Evolutionary conservation across 2,797 vertebrate species (phyloP).

Genomic region (Sandelia bainsii): DNA sequence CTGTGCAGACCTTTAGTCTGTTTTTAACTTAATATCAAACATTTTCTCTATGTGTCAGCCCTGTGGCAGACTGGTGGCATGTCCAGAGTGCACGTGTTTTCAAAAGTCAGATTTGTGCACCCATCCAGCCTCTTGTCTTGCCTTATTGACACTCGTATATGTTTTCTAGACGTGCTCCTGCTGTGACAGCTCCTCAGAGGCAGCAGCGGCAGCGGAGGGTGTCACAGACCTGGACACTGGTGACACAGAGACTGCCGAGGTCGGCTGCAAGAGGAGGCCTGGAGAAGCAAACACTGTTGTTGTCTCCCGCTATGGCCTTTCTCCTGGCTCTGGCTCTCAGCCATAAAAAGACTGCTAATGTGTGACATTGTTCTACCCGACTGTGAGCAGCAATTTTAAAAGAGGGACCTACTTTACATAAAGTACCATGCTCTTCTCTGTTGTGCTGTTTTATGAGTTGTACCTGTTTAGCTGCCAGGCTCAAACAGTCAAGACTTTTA

Average conservation of each 20-base stretch:
- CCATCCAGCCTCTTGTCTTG: neutral
- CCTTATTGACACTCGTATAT: conserved; percentile 24
- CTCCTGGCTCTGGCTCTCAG: conserved; percentile 6
- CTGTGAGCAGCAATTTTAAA: conserved; percentile 8
- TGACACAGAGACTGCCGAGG: conserved; percentile 76
- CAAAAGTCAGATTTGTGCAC: neutral
- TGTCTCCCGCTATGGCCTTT: conserved; percentile 17
- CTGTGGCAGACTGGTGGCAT: too few species aligned
- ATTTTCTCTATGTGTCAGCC: too few species aligned
- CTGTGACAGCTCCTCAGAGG: conserved; percentile 73
- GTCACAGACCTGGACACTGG: conserved; percentile 83
- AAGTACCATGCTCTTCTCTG: conserved; percentile 10
- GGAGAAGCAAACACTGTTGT: conserved; percentile 42
- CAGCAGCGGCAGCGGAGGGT: conserved; percentile 74
- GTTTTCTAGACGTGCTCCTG: conserved; percentile 78
- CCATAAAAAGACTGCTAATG: neutral
- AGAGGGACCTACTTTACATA: conserved; percentile 18
- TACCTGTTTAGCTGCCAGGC: neutral
- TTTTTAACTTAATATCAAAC: too few species aligned
- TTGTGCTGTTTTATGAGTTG: conserved; percentile 23
- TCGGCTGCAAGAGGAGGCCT: conserved; percentile 53
- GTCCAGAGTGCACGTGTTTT: too few species aligned
- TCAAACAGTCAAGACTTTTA: conserved; percentile 15
- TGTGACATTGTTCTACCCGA: conserved; percentile 12
- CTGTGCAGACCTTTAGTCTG: too few species aligned